Evolutionary conservation across 2,797 vertebrate species (phyloP).

Genomic region (Pseudomugil tenellus): DNA sequence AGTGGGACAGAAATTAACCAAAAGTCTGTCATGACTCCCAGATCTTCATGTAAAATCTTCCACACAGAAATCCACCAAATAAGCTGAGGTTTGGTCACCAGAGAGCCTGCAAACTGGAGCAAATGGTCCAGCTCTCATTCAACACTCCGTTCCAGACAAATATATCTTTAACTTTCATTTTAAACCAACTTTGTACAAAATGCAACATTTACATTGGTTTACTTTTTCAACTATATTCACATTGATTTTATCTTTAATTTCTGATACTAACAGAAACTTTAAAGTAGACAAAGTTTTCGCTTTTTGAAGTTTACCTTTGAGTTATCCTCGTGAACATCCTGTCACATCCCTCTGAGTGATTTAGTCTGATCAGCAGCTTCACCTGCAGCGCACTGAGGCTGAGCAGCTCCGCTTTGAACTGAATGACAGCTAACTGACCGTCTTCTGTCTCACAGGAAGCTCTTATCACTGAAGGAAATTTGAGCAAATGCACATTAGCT

Average conservation of each 20-base stretch:
- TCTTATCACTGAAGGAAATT: conserved; percentile 33
- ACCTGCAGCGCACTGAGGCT: conserved; percentile 48
- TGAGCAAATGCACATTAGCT: neutral
- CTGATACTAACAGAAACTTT: neutral
- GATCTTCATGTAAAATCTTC: conserved; percentile 33
- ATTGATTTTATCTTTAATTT: neutral
- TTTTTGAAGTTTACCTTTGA: conserved; percentile 48
- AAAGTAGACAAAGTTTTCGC: neutral
- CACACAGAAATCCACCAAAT: conserved; percentile 28
- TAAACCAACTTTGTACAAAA: neutral
- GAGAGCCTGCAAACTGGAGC: conserved; percentile 19
- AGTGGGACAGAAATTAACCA: conserved; percentile 95
- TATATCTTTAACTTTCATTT: neutral
- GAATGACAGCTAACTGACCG: conserved; percentile 37
- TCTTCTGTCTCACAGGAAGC: conserved; percentile 23
- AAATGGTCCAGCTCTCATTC: too few relatives aligned
- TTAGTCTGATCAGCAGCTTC: conserved; percentile 45
- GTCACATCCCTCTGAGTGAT: conserved; percentile 18
- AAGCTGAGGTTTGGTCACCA: conserved; percentile 33
- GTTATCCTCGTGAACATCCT: conserved; percentile 44
- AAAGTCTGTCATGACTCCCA: conserved; percentile 87
- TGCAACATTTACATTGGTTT: neutral
- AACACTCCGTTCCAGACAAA: neutral
- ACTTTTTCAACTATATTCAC: neutral
- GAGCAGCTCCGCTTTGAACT: conserved; percentile 49